These are phyloP conservation scores for Lingula anatina DNA, from an alignment of 2,888 invertebrate genomes.

Conservation along the genomic window DNA sequence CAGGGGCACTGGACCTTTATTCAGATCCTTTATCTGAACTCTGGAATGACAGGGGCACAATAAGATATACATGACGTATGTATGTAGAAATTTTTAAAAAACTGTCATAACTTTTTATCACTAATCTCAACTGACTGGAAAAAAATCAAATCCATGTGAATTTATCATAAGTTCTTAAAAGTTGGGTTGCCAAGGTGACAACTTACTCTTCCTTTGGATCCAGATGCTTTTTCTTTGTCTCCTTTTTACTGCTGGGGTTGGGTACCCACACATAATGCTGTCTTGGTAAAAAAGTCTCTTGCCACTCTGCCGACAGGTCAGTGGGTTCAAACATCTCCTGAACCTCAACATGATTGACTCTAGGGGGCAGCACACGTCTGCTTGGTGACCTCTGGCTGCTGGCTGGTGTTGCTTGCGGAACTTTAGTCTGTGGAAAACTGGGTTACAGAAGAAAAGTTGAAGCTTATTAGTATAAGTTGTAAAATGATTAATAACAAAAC, in stretches of 20 bases:
- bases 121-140: no score
- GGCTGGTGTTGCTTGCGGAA: constrained; percentile 6
- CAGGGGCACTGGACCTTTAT: constrained; percentile 10
- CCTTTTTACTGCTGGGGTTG: constrained; percentile 22
- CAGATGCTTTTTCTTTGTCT: background rate
- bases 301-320: constrained; percentile 36
- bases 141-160: constrained; percentile 2
- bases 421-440: constrained; percentile 3
- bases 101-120: background rate
- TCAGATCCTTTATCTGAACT: constrained; percentile 6
- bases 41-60: background rate
- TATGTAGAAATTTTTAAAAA: background rate
- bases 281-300: constrained; percentile 35
- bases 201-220: background rate
- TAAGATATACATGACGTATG: background rate
- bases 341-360: constrained; percentile 22
- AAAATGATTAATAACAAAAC: no score
- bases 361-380: no score
- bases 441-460: background rate
- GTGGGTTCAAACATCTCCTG: constrained; percentile 42
- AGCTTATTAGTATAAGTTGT: no score
- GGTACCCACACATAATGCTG: constrained; percentile 44
- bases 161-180: constrained; percentile 3
- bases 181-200: background rate
- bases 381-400: constrained; percentile 2